Evolutionary conservation across 2,888 invertebrate genomes (phyloP).

Genomic region (Cheiracanthium punctorium): DNA sequence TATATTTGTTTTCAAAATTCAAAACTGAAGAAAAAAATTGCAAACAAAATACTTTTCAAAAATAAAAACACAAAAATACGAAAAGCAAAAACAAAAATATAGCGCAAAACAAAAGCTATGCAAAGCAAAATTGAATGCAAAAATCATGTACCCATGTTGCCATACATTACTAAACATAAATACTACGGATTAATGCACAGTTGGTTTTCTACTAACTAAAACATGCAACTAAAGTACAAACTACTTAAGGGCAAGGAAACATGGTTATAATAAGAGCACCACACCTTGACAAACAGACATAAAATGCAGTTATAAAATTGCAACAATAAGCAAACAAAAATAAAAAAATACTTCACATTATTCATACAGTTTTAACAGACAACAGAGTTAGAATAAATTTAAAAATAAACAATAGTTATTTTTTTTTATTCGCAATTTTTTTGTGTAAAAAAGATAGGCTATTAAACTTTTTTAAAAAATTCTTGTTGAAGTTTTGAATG

Average conservation of each 20-base stretch:
- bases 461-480: no score
- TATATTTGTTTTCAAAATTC: not conserved
- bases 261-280: constrained; percentile 16
- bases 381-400: no score
- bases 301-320: no score
- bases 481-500: no score
- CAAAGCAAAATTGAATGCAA: not conserved
- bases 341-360: no score
- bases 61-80: not conserved
- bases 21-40: no score
- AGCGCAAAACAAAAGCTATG: not conserved
- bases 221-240: constrained; percentile 13
- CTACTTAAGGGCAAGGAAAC: not conserved
- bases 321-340: no score
- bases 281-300: constrained; percentile 36
- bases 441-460: no score
- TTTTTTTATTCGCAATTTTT: no score
- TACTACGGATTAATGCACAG: not conserved
- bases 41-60: no score
- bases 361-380: no score
- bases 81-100: not conserved
- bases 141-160: not conserved
- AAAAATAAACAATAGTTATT: no score
- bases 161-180: not conserved
- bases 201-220: not conserved